Evolutionary conservation across 2,797 vertebrate genomes (phyloP).

Genomic region (Enteromius fasciolatus): DNA sequence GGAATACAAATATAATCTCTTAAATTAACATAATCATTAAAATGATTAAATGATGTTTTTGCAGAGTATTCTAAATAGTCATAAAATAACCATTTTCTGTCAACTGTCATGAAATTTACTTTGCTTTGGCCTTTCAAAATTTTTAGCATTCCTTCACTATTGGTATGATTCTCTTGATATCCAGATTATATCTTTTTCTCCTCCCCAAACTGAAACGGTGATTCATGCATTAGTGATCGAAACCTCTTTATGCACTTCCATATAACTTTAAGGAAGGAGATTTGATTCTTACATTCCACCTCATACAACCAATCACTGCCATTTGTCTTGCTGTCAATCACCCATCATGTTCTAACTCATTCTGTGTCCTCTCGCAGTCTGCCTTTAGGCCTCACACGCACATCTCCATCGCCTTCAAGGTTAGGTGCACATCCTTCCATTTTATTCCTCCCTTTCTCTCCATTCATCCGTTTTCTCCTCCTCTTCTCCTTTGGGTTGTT

Average conservation of each 20-base stretch:
- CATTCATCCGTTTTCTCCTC: slow-evolving; percentile 6
- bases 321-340: slow-evolving; percentile 53
- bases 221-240: slow-evolving; percentile 1
- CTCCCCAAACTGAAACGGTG: not conserved
- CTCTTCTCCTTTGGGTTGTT: slow-evolving; percentile 28
- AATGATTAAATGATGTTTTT: not conserved
- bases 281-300: not conserved
- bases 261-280: not conserved
- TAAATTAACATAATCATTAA: not conserved
- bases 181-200: not conserved
- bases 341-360: slow-evolving; percentile 67
- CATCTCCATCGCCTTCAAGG: slow-evolving; percentile 76
- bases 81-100: not conserved
- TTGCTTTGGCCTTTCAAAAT: not conserved
- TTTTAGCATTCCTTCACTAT: not conserved
- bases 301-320: slow-evolving; percentile 23
- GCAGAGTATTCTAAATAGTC: not conserved
- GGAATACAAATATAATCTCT: not conserved
- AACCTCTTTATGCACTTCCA: not conserved
- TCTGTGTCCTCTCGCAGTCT: slow-evolving; percentile 74
- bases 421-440: slow-evolving; percentile 65
- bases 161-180: not conserved
- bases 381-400: slow-evolving; percentile 76
- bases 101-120: not conserved
- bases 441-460: slow-evolving; percentile 28